Conservation (phyloP, 2,113 vertebrate genomes). For the Notarius lentiginosus region DNA sequence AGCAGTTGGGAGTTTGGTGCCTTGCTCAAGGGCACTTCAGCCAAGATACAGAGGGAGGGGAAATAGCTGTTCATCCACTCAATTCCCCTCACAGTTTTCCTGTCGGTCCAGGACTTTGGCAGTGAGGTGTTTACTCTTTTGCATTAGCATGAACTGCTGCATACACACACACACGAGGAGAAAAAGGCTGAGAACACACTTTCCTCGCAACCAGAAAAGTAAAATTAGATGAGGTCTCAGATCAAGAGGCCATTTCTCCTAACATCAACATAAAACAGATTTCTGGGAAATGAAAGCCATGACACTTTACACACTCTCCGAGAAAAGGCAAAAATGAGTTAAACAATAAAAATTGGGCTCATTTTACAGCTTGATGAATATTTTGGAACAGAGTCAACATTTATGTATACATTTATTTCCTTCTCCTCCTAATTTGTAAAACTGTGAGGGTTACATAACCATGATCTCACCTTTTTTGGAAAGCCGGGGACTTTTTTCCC, state of each 20-base stretch:
- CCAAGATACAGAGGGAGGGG: too few species aligned
- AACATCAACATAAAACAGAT: not conserved
- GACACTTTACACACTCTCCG: not conserved
- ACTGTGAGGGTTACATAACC: not conserved
- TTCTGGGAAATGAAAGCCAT: not conserved
- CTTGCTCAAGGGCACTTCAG: too few species aligned
- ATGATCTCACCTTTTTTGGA: not conserved
- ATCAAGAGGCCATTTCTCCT: not conserved
- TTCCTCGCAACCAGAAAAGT: too few species aligned
- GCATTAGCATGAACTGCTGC: not conserved
- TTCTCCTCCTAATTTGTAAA: not conserved
- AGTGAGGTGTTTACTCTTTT: not conserved
- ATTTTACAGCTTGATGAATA: not conserved
- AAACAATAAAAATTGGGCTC: not conserved
- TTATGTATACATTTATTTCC: not conserved
- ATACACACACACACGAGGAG: not conserved
- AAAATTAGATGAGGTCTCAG: not conserved
- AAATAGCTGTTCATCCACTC: too few species aligned
- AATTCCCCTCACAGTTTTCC: too few species aligned
- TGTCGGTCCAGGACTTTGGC: too few species aligned
- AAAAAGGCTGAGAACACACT: not conserved
- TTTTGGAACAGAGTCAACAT: not conserved
- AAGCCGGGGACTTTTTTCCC: not conserved
- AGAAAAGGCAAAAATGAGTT: not conserved
- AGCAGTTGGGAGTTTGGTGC: too few species aligned